These are phyloP conservation scores for Philereme vetulata DNA, from an alignment of 2,888 invertebrate species.

Conservation along the genomic window DNA sequence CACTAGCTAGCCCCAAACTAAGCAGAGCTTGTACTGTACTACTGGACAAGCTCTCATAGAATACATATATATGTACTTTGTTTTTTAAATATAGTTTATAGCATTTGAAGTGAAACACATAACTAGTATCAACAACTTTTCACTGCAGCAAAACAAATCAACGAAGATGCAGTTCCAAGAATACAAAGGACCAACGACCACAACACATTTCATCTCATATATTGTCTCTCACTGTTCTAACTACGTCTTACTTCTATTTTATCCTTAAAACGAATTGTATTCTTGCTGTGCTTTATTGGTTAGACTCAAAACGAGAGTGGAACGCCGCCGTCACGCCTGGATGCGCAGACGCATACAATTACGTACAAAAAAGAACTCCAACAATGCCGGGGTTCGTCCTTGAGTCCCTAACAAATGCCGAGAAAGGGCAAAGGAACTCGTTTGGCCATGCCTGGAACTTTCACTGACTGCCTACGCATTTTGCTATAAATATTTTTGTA, in stretches of 20 bases:
- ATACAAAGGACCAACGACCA: conserved; percentile 38
- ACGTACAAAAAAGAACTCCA: conserved; percentile 74
- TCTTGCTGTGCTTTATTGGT: conserved; percentile 57
- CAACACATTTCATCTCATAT: conserved; percentile 17
- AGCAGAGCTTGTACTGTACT: too few species aligned
- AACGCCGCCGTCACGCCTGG: conserved; percentile 65
- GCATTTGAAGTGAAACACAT: too few species aligned
- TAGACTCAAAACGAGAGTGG: conserved; percentile 59
- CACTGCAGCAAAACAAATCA: conserved; percentile 1
- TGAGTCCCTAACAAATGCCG: conserved; percentile 79
- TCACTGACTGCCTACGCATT: conserved; percentile 79
- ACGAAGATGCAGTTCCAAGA: conserved; percentile 42
- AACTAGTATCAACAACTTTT: too few species aligned
- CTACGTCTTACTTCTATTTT: conserved; percentile 2
- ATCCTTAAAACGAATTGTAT: conserved; percentile 20
- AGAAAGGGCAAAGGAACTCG: conserved; percentile 82
- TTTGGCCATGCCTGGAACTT: conserved; percentile 78
- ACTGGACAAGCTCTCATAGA: too few species aligned
- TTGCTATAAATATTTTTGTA: conserved; percentile 44
- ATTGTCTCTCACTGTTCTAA: conserved; percentile 15
- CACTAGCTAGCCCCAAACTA: too few species aligned
- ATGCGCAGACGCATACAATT: conserved; percentile 79
- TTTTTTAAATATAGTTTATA: too few species aligned
- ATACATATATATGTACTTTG: too few species aligned
- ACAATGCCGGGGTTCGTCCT: conserved; percentile 79